phyloP scores from a whole-genome alignment of 1,140 invertebrate species.

The Hyles vespertilio region DNA sequence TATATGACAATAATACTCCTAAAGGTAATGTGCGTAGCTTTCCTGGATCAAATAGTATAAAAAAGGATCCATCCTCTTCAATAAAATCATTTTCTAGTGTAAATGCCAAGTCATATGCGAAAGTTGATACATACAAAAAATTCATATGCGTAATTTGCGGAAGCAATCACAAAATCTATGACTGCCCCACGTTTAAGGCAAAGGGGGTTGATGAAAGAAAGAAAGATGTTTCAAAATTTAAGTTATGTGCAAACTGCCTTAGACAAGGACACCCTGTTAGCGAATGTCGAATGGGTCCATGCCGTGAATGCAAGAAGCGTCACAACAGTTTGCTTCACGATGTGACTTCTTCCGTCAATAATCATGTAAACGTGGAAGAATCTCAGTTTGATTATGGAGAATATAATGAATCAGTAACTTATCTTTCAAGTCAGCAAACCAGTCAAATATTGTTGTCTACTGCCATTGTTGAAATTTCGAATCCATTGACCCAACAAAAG shows the following conservation, averaged over 20 bases:
- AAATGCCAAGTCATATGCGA: too few relatives aligned
- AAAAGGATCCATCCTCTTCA: too few relatives aligned
- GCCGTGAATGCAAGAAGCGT: constrained; percentile 21
- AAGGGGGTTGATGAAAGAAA: constrained; percentile 17
- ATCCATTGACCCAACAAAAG: constrained; percentile 20
- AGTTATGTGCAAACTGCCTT: constrained; percentile 26
- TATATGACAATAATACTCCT: too few relatives aligned
- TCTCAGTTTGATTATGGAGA: too few relatives aligned
- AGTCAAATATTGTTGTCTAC: constrained; percentile 29
- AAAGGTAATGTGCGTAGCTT: too few relatives aligned
- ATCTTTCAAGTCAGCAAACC: not conserved
- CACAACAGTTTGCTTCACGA: constrained; percentile 25
- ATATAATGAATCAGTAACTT: too few relatives aligned
- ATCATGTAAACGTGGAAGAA: constrained; percentile 3
- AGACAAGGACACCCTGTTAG: constrained; percentile 15
- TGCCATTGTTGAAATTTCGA: constrained; percentile 23
- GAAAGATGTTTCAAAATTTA: constrained; percentile 18
- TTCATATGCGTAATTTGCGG: too few relatives aligned
- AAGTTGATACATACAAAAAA: too few relatives aligned
- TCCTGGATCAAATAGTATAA: too few relatives aligned
- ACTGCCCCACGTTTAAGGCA: constrained; percentile 15
- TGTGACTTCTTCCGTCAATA: not conserved
- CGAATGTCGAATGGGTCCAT: constrained; percentile 26
- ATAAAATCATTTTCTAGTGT: too few relatives aligned
- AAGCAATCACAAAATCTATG: constrained; percentile 23